Base-by-base conservation (phyloP, 2,888 invertebrate species). In the Chaetoderma sp. region DNA sequence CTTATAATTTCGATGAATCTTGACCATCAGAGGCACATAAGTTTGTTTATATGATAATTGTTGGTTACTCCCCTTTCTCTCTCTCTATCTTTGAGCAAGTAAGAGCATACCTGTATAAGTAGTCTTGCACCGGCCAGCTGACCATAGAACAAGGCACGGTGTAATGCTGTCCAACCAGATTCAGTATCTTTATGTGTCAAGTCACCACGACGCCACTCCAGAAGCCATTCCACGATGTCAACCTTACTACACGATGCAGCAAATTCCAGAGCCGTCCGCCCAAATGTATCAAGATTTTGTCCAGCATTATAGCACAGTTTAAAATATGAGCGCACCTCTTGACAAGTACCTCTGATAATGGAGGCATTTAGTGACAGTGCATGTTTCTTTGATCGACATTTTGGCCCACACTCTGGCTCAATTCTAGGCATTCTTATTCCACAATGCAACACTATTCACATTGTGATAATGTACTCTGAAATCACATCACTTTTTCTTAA, bases 121-220 rank as follows among this genome's bases (percentile, higher is more conserved):
- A 90, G 86, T 13, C 93, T 90, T 23, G 93, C 92, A 36, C 91
- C 89, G 77, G 91, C 90, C 70, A 95, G 90, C 78, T 94, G 93
- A 0, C 95, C 95, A 86, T 94, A 94, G 84, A 92, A 94, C 25
- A 94, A 87, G 69, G 93, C 92, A 59, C 93, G 88, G 82, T 95
- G 95, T 27, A 95, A 86, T 0, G 95, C 90, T 8, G 93, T 94
- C 86, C 93, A 93, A 0, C 92, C 92, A 0, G 92, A 93, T 83
- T 93, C 93, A 0, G 86, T 80, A 82, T 94, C 93, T 67, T 89
- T 89, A 0, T 88, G 88, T 78, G 92, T 91, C 3, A 91, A 87
- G 61, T 92, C 91, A 0, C 91, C 91, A 65, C 88, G 86, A 55
- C 79, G 81, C 73, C 91, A 90, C 54, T 90, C 89, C 1, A 93